Percentiles rank a stretch among this genome's conserved stretches.
These are phyloP conservation scores for Drosophila parvula DNA, from an alignment of 1,140 invertebrate genomes.

Conservation along the genomic window DNA sequence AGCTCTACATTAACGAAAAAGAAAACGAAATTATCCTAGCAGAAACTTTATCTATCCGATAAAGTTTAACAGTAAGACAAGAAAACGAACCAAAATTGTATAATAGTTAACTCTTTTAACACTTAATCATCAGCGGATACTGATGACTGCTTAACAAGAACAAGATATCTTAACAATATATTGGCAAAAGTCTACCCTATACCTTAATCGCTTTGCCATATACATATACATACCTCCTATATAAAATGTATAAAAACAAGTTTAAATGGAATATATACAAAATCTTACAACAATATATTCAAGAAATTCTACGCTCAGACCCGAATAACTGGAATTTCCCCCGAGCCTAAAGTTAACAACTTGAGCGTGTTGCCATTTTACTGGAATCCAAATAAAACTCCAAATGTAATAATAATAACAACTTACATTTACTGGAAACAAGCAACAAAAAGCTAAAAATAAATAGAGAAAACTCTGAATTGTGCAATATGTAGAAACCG, in stretches of 20 bases:
- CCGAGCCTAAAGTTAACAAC: not conserved
- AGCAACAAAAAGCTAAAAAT: not conserved
- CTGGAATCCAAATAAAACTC: not conserved
- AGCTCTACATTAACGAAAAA: too few relatives aligned
- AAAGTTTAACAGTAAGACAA: too few relatives aligned
- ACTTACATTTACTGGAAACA: not conserved
- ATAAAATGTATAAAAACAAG: constrained; percentile 1
- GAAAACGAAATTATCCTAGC: too few relatives aligned
- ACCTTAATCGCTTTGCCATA: not conserved
- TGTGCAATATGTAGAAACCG: not conserved
- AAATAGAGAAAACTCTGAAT: not conserved
- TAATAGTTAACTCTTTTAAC: too few relatives aligned
- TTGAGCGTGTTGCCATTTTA: not conserved
- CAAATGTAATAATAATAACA: not conserved
- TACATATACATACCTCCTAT: not conserved
- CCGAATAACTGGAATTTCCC: constrained; percentile 6
- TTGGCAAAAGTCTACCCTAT: not conserved
- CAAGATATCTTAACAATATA: not conserved
- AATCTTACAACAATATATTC: constrained; percentile 4
- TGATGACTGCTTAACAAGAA: too few relatives aligned
- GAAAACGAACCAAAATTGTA: too few relatives aligned
- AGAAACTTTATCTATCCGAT: too few relatives aligned
- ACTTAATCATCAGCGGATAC: too few relatives aligned
- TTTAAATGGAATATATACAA: constrained; percentile 1
- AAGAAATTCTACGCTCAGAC: not conserved